phyloP scores from a whole-genome alignment of 2,113 vertebrate genomes.

The Laticauda colubrina region DNA sequence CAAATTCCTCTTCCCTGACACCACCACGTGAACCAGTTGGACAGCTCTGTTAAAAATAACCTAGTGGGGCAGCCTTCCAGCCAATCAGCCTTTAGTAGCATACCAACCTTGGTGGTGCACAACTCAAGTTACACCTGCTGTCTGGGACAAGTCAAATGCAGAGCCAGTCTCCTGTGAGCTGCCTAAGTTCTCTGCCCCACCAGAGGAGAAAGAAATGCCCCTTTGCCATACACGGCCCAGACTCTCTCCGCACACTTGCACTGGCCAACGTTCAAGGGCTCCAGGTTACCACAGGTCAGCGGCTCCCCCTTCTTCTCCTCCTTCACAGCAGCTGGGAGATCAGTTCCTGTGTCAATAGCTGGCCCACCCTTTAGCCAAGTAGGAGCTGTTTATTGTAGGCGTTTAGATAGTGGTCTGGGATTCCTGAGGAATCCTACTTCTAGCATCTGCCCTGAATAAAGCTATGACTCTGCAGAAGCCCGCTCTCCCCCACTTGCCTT shows the following conservation, averaged over 20 bases:
- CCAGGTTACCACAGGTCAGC: constrained; percentile 40
- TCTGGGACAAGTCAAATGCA: constrained; percentile 33
- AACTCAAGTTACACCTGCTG: constrained; percentile 54
- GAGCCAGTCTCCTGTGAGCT: constrained; percentile 6
- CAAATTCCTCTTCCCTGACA: constrained; percentile 70
- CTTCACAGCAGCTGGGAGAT: constrained; percentile 18
- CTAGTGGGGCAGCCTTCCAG: constrained; percentile 35
- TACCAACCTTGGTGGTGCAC: constrained; percentile 9
- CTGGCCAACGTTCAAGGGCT: constrained; percentile 18
- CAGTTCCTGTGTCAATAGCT: constrained; percentile 18
- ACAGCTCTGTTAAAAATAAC: constrained; percentile 69
- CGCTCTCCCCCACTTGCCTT: background rate
- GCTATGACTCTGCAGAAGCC: constrained; percentile 6
- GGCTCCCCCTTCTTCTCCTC: constrained; percentile 4
- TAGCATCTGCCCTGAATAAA: constrained; percentile 2
- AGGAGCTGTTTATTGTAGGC: background rate
- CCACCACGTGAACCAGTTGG: constrained; percentile 69
- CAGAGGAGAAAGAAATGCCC: constrained; percentile 19
- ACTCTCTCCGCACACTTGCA: background rate
- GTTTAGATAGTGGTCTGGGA: constrained; percentile 10
- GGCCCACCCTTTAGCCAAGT: background rate
- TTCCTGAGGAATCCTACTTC: constrained; percentile 9
- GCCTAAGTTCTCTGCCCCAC: background rate
- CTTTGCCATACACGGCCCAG: constrained; percentile 10
- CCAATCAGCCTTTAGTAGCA: constrained; percentile 19